phyloP scores from a whole-genome alignment of 2,797 vertebrate genomes.

The Benthosema pterotum region DNA sequence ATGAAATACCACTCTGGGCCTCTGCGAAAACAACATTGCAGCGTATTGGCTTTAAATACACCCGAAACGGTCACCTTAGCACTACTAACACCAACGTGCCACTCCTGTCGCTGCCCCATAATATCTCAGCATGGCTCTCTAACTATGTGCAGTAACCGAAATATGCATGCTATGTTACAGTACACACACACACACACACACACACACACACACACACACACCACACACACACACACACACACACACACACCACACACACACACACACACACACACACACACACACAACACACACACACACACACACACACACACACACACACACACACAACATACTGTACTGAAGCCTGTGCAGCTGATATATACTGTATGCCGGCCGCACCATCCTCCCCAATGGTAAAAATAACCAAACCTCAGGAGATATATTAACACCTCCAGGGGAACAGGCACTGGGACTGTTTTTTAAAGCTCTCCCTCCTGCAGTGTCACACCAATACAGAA shows the following conservation, averaged over 20 bases:
- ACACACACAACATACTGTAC: slow-evolving; percentile 21
- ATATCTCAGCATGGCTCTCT: neutral
- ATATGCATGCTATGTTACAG: slow-evolving; percentile 38
- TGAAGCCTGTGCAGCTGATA: slow-evolving; percentile 41
- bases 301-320: no score
- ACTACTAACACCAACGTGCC: no score
- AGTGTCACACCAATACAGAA: no score
- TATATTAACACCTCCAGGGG: slow-evolving; percentile 45
- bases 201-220: no score
- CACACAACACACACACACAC: no score
- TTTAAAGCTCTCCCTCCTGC: neutral
- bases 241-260: slow-evolving; percentile 9
- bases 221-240: no score
- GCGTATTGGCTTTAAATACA: neutral
- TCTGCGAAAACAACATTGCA: neutral
- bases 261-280: slow-evolving; percentile 23
- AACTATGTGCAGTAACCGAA: slow-evolving; percentile 16
- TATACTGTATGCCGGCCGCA: slow-evolving; percentile 18
- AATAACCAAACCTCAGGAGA: slow-evolving; percentile 47
- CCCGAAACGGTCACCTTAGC: no score
- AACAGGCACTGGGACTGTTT: slow-evolving; percentile 12
- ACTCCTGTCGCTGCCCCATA: no score
- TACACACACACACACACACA: slow-evolving; percentile 37
- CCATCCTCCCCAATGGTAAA: slow-evolving; percentile 39
- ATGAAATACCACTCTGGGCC: neutral